These are phyloP conservation scores for Cenopis cana DNA, from an alignment of 2,888 invertebrate species.

Conservation along the genomic window DNA sequence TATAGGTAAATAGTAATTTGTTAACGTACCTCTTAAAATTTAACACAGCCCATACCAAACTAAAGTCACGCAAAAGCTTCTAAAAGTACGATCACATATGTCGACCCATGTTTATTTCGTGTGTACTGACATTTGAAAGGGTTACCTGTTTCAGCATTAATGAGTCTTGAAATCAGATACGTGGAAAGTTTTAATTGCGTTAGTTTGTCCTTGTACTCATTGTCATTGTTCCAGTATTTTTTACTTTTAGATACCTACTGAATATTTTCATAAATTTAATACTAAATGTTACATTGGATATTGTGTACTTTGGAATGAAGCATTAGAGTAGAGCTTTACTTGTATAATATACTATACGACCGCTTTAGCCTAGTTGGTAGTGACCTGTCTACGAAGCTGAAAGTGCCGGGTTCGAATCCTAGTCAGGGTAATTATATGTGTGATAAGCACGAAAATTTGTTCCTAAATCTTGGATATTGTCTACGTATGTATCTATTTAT, in stretches of 20 bases:
- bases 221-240: slow-evolving; percentile 2
- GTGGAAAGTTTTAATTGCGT: slow-evolving; percentile 36
- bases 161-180: slow-evolving; percentile 27
- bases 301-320: neutral
- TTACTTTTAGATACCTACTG: neutral
- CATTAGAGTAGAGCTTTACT: no score
- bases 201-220: slow-evolving; percentile 8
- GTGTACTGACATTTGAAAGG: slow-evolving; percentile 22
- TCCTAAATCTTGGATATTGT: no score
- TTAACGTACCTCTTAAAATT: neutral
- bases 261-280: neutral
- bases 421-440: no score
- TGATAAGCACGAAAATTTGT: no score
- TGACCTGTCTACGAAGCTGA: no score
- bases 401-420: no score
- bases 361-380: no score
- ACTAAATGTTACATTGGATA: neutral
- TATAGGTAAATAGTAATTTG: no score
- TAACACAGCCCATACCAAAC: neutral
- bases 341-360: no score
- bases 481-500: no score
- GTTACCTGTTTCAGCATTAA: slow-evolving; percentile 24
- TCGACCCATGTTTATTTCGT: neutral
- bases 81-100: neutral
- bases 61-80: neutral